A percentile compares a stretch with the other conserved stretches of the same genome.
These are phyloP conservation scores for Microplitis deprimator DNA, from an alignment of 2,888 invertebrate species.

Conservation along the genomic window DNA sequence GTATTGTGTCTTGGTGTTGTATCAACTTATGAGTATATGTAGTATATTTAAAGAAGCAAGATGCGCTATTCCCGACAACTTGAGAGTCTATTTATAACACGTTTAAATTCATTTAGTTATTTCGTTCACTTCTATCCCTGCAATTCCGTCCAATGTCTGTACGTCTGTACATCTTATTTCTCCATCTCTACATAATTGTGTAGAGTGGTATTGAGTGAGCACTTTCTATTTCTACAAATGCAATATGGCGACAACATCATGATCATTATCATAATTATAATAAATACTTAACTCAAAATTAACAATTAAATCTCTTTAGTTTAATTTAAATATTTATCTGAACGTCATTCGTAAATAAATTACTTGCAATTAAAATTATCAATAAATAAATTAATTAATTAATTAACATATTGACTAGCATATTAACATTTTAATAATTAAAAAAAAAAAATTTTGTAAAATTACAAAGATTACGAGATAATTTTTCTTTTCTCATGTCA, in stretches of 20 bases:
- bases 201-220: conserved; percentile 18
- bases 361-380: too few relatives aligned
- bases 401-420: too few relatives aligned
- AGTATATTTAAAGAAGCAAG: conserved; percentile 3
- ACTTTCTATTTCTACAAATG: conserved; percentile 60
- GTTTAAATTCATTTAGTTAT: conserved; percentile 56
- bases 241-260: conserved; percentile 49
- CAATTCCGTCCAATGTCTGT: conserved; percentile 1
- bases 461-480: not conserved
- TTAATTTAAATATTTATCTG: too few relatives aligned
- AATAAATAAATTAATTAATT: too few relatives aligned
- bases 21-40: conserved; percentile 12
- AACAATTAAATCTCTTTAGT: too few relatives aligned
- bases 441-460: not conserved
- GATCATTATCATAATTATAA: not conserved
- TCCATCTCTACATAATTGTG: not conserved
- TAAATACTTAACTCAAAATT: too few relatives aligned
- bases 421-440: not conserved
- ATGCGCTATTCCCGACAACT: conserved; percentile 28
- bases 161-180: not conserved
- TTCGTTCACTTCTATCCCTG: conserved; percentile 55
- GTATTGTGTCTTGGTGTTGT: not conserved
- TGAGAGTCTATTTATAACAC: conserved; percentile 55
- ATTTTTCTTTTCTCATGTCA: conserved; percentile 27
- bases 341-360: too few relatives aligned